Evolutionary conservation across 2,113 vertebrate genomes (phyloP).

Genomic region (Neofelis nebulosa): DNA sequence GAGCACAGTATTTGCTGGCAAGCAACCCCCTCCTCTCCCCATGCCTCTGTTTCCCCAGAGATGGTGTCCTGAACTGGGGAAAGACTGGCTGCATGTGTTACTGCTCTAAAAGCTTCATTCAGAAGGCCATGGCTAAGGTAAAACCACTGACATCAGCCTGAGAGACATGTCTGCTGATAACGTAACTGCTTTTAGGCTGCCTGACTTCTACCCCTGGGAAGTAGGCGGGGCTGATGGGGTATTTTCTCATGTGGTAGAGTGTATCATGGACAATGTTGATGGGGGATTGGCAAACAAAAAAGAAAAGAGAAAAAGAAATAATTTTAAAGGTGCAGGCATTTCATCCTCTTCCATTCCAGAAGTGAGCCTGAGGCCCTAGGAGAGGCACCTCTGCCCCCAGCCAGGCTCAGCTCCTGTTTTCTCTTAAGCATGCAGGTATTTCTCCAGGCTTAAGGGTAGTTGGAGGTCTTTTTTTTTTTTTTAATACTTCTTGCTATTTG

Average conservation of each 20-base stretch:
- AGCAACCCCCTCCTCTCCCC: not conserved
- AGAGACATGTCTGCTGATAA: not conserved
- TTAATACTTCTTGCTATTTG: not conserved
- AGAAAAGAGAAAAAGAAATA: not conserved
- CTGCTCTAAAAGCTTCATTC: not conserved
- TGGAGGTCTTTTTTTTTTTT: not conserved
- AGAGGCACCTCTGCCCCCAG: not conserved
- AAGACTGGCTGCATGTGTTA: not conserved
- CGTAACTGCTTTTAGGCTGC: not conserved
- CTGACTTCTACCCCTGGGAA: not conserved
- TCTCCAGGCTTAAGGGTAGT: not conserved
- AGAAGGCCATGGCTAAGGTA: not conserved
- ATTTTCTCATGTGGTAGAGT: not conserved
- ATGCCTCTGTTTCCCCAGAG: not conserved
- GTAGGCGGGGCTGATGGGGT: not conserved
- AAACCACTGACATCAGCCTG: not conserved
- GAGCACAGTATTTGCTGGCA: not conserved
- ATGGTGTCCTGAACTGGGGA: no score
- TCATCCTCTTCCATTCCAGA: not conserved
- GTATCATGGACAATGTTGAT: not conserved
- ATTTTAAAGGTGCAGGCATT: not conserved
- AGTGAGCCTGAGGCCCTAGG: not conserved
- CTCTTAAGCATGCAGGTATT: not conserved
- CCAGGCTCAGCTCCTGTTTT: not conserved
- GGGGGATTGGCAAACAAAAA: not conserved